phyloP scores from a whole-genome alignment of 1,140 invertebrate genomes.

The Octopus bimaculoides region DNA sequence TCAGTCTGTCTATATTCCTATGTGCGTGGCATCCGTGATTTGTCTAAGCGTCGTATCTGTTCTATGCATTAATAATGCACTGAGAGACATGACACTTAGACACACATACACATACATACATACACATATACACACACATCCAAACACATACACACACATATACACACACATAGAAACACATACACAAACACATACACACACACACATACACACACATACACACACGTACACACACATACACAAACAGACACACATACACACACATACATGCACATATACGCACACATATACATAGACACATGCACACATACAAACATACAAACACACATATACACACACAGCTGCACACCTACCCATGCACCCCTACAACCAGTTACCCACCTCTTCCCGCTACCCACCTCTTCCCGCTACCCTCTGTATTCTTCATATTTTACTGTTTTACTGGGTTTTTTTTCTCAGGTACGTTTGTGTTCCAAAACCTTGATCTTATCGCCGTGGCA shows the following conservation, averaged over 20 bases:
- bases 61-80: neutral
- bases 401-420: neutral
- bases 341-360: neutral
- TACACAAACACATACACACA: neutral
- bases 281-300: neutral
- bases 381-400: neutral
- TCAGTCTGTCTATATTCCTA: neutral
- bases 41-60: neutral
- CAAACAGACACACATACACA: neutral
- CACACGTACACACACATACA: constrained; percentile 18
- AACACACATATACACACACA: neutral
- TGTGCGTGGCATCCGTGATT: neutral
- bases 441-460: constrained; percentile 30
- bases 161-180: no score
- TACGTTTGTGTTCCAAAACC: constrained; percentile 35
- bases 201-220: constrained; percentile 8
- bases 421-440: neutral
- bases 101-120: constrained; percentile 8
- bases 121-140: constrained; percentile 17
- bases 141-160: constrained; percentile 13
- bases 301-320: neutral
- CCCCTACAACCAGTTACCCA: neutral
- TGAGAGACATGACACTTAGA: neutral
- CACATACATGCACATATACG: neutral
- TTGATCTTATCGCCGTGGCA: constrained; percentile 30